Evolutionary conservation across 2,888 invertebrate genomes (phyloP), one percentile per base, ranked within the genome.

Genomic region (Cephus rjabovi): DNA sequence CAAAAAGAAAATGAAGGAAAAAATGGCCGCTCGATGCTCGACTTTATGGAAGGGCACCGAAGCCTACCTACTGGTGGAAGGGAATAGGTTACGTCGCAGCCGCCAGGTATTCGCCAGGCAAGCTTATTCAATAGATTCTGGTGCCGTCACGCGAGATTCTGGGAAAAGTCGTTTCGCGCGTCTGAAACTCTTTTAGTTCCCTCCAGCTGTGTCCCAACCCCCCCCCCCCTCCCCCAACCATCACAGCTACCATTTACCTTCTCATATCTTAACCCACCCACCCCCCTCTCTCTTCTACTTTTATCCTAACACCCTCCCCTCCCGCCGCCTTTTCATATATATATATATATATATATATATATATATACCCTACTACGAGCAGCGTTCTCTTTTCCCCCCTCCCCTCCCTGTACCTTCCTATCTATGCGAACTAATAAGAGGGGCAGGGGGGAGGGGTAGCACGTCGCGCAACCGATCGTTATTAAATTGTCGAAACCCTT

Each of bases 101-200:
- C 71, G 37, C 71, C 31, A 71, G 71, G 71, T 71, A 71, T 71
- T 71, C 71, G 31, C 31, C 71, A 23, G 31, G 71, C 71, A 74
- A 68, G 85, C 80, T 86, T 83, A 86, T 86, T 86, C 85, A 85
- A 90, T 90, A 88, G 89, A 90, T 88, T 89, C 87, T 87, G 85
- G 86, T 87, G 88, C 83, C 89, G 90, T 89, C 90, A 89, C 90
- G 91, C 91, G 88, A 90, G 89, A 90, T 91, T 91, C 90, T 84
- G 82, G 87, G 90, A 91, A 90, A 91, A 90, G 90, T 87, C 89
- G 87, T 91, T 90, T 88, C 87, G 89, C 87, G 86, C 87, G 87
- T 86, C 85, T 81, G 84, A 85, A 87, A 83, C 81, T 81, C 82
- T 84, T 79, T 83, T 80, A 82, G 81, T 80, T 68, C 71, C 71